These are phyloP conservation scores for Achroia grisella DNA, from an alignment of 1,140 invertebrate genomes.

Conservation along the genomic window DNA sequence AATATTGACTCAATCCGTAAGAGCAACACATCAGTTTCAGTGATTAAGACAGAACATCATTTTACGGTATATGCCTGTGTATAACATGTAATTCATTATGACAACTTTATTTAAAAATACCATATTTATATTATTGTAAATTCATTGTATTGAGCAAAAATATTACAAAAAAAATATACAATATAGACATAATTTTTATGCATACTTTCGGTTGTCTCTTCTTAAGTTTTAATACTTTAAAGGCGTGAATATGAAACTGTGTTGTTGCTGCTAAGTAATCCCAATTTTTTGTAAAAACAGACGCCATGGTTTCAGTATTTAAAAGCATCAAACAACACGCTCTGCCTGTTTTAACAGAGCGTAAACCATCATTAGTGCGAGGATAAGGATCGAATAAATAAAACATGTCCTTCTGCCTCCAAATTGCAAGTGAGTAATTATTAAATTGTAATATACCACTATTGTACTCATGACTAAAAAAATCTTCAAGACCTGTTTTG, in stretches of 20 bases:
- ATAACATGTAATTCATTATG: no score
- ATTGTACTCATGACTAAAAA: conserved; percentile 66
- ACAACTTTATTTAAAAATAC: no score
- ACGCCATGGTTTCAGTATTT: conserved; percentile 60
- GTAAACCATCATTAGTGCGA: conserved; percentile 56
- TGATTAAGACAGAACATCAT: neutral
- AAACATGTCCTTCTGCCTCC: conserved; percentile 73
- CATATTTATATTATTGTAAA: no score
- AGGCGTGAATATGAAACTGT: conserved; percentile 70
- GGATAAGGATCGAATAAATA: conserved; percentile 74
- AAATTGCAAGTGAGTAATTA: conserved; percentile 64
- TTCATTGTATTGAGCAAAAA: neutral
- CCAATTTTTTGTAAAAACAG: conserved; percentile 63
- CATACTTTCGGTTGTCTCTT: conserved; percentile 52
- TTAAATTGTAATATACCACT: conserved; percentile 70
- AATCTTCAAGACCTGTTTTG: conserved; percentile 46
- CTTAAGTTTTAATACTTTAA: conserved; percentile 68
- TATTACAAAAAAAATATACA: neutral
- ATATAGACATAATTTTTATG: neutral
- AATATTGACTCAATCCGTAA: no score
- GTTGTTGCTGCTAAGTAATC: conserved; percentile 63
- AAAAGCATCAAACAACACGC: conserved; percentile 72
- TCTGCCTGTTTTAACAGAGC: conserved; percentile 48
- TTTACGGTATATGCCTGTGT: no score
- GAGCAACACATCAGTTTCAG: conserved; percentile 5